A percentile compares a stretch with the other conserved stretches of the same genome.
Conservation (phyloP, 1,140 invertebrate species). For the Ylistrum balloti region DNA sequence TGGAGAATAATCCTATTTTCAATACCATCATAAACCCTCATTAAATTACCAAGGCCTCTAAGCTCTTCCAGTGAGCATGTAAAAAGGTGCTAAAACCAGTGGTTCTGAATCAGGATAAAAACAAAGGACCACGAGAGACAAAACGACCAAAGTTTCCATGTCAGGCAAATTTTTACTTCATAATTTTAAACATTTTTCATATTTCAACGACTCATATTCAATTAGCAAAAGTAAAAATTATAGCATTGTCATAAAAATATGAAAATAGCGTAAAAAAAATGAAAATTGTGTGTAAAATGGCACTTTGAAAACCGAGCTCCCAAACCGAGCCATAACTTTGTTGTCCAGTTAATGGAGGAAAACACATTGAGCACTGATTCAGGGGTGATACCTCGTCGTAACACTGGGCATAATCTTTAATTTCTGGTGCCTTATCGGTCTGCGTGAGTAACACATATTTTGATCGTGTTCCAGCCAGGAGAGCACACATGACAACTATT, state of each 20-base stretch:
- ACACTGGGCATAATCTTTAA: background rate
- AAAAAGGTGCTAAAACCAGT: conserved; percentile 1
- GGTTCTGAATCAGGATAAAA: background rate
- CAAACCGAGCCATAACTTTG: background rate
- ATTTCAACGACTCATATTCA: conserved; percentile 8
- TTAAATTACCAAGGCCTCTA: conserved; percentile 26
- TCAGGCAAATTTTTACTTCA: background rate
- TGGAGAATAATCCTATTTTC: conserved; percentile 11
- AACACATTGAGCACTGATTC: background rate
- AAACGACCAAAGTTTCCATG: background rate
- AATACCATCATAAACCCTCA: conserved; percentile 20
- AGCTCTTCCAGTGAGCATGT: background rate
- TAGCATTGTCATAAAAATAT: conserved; percentile 4
- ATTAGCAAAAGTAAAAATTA: conserved; percentile 20
- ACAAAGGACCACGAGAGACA: background rate
- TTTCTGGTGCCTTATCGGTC: conserved; percentile 23
- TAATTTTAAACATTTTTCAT: conserved; percentile 1
- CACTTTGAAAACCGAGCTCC: background rate
- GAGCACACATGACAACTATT: conserved; percentile 26
- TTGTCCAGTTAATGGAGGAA: background rate
- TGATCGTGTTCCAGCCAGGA: background rate
- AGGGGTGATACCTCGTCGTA: conserved; percentile 9
- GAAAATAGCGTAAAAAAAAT: background rate
- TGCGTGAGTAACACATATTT: conserved; percentile 34
- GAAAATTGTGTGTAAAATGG: background rate